Evolutionary conservation across 2,888 invertebrate species (phyloP).

Genomic region (Oasisia sp.): DNA sequence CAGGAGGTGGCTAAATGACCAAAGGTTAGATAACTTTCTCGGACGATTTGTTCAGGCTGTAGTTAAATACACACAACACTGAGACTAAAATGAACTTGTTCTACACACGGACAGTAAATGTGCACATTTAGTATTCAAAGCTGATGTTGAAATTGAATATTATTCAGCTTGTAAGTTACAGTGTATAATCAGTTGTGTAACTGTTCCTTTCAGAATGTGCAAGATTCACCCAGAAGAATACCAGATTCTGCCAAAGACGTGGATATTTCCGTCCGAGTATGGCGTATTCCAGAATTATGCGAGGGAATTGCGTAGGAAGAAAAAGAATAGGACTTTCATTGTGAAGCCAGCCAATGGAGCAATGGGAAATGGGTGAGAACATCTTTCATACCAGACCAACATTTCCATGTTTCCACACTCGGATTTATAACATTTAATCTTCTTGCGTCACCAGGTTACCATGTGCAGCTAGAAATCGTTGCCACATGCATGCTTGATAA

Average conservation of each 20-base stretch:
- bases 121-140: too few relatives aligned
- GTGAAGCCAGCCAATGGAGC: slow-evolving; percentile 66
- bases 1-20: too few relatives aligned
- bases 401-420: not conserved
- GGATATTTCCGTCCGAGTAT: slow-evolving; percentile 64
- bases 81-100: not conserved
- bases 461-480: not conserved
- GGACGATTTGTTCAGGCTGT: not conserved
- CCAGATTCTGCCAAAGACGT: slow-evolving; percentile 63
- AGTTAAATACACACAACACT: not conserved
- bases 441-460: not conserved
- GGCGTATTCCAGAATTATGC: slow-evolving; percentile 57
- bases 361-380: slow-evolving; percentile 63
- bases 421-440: not conserved
- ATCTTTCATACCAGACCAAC: not conserved
- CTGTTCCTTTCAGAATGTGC: slow-evolving; percentile 53
- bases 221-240: slow-evolving; percentile 63
- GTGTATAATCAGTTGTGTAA: not conserved
- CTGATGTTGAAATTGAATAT: too few relatives aligned
- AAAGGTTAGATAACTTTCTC: too few relatives aligned
- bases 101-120: too few relatives aligned
- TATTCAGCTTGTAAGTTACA: not conserved
- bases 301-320: slow-evolving; percentile 59
- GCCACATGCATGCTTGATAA: not conserved
- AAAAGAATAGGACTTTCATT: slow-evolving; percentile 62